Conservation (phyloP, 2,113 vertebrate species). For the Megaleporinus macrocephalus region DNA sequence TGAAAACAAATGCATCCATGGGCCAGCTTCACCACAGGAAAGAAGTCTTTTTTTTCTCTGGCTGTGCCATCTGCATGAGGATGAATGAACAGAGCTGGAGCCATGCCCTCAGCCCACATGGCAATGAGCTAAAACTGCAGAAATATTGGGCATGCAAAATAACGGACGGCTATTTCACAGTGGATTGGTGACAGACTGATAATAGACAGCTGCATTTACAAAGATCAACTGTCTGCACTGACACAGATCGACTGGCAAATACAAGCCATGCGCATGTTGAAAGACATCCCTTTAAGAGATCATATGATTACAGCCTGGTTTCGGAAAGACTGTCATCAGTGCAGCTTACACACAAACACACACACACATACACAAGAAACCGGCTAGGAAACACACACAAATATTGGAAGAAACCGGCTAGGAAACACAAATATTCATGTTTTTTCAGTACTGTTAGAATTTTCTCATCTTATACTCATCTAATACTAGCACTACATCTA, state of each 20-base stretch:
- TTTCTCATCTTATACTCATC: no score
- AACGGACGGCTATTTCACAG: background rate
- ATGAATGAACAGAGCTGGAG: constrained; percentile 47
- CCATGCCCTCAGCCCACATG: constrained; percentile 18
- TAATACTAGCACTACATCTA: no score
- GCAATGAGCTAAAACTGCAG: constrained; percentile 8
- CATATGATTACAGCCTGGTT: background rate
- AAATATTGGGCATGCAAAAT: background rate
- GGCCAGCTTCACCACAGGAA: constrained; percentile 37
- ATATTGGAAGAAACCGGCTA: no score
- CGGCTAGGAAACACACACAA: no score
- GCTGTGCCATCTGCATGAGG: constrained; percentile 31
- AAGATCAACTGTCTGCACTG: background rate
- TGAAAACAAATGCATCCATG: constrained; percentile 39
- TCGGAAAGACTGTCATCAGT: background rate
- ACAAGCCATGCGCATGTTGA: background rate
- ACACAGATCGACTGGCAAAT: background rate
- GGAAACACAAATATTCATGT: no score
- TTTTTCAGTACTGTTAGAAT: no score
- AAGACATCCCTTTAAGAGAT: background rate
- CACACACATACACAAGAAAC: no score
- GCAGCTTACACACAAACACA: background rate
- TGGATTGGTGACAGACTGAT: background rate
- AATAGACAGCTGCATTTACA: background rate
- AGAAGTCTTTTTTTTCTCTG: constrained; percentile 40